A percentile compares a stretch with the other conserved stretches of the same genome.
phyloP scores from a whole-genome alignment of 1,140 invertebrate species.

The Drosophila tani region DNA sequence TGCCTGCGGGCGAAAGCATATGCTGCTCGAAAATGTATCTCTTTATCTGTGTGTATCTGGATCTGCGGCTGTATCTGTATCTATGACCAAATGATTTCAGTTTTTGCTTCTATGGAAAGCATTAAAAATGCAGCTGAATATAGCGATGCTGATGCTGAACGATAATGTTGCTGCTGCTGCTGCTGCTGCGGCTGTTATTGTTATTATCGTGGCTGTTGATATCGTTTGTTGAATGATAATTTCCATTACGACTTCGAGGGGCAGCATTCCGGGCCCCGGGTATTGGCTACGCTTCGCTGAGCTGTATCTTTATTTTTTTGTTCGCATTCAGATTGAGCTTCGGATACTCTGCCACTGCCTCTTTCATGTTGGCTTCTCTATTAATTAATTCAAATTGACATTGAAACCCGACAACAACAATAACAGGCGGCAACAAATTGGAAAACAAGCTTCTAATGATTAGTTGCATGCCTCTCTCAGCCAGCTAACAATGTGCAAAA shows the following conservation, averaged over 20 bases:
- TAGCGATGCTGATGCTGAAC: slow-evolving; percentile 39
- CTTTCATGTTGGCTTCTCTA: slow-evolving; percentile 61
- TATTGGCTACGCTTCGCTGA: slow-evolving; percentile 71
- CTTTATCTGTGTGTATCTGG: slow-evolving; percentile 18
- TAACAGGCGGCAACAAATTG: slow-evolving; percentile 67
- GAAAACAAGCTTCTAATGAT: slow-evolving; percentile 78
- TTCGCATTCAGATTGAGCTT: slow-evolving; percentile 16
- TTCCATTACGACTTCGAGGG: slow-evolving; percentile 32
- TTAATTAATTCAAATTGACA: slow-evolving; percentile 83
- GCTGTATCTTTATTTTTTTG: slow-evolving; percentile 36
- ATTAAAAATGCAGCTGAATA: slow-evolving; percentile 69
- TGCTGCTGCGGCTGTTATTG: slow-evolving; percentile 32
- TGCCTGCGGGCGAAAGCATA: slow-evolving; percentile 2
- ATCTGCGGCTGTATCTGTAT: slow-evolving; percentile 5
- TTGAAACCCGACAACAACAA: slow-evolving; percentile 63
- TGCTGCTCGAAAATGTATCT: slow-evolving; percentile 31
- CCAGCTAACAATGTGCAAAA: slow-evolving; percentile 78
- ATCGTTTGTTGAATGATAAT: slow-evolving; percentile 72
- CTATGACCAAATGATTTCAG: slow-evolving; percentile 27
- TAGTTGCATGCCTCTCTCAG: slow-evolving; percentile 70
- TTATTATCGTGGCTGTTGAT: slow-evolving; percentile 47
- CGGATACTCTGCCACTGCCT: slow-evolving; percentile 30
- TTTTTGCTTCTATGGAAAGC: slow-evolving; percentile 66
- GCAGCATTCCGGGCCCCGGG: slow-evolving; percentile 17
- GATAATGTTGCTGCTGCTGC: slow-evolving; percentile 36